Conservation (phyloP, 2,888 invertebrate genomes). For the Mantis religiosa region DNA sequence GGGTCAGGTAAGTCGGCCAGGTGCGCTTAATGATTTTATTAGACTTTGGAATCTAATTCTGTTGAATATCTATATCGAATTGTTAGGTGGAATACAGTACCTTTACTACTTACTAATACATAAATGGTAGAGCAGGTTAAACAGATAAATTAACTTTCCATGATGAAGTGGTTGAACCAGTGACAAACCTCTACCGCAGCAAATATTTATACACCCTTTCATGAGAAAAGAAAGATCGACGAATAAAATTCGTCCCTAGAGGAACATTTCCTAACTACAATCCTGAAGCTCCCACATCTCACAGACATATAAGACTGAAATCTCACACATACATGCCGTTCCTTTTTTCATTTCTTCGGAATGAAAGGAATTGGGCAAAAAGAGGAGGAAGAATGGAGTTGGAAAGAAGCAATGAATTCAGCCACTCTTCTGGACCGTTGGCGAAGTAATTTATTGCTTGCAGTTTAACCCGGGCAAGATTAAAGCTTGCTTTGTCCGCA, state of each 20-base stretch:
- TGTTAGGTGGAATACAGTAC: too few species aligned
- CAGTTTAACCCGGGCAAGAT: background rate
- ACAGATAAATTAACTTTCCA: too few species aligned
- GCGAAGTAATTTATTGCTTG: background rate
- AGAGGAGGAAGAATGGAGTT: background rate
- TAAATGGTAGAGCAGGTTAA: too few species aligned
- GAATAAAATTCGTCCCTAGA: background rate
- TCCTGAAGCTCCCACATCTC: background rate
- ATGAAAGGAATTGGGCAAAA: background rate
- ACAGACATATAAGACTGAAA: background rate
- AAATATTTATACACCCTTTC: background rate
- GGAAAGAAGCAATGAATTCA: background rate
- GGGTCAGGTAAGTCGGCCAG: too few species aligned
- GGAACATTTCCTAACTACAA: background rate
- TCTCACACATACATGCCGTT: background rate
- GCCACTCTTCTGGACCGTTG: background rate
- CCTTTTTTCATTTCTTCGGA: background rate
- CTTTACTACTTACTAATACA: too few species aligned
- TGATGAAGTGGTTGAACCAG: too few species aligned
- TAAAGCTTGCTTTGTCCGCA: background rate
- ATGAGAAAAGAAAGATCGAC: background rate
- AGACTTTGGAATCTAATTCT: too few species aligned
- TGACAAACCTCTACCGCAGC: too few species aligned
- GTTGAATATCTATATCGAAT: too few species aligned
- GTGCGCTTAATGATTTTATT: too few species aligned